A percentile compares a stretch with the other conserved stretches of the same genome.
Evolutionary conservation across 1,140 invertebrate genomes (phyloP).

Genomic region (Berghia stephanieae): DNA sequence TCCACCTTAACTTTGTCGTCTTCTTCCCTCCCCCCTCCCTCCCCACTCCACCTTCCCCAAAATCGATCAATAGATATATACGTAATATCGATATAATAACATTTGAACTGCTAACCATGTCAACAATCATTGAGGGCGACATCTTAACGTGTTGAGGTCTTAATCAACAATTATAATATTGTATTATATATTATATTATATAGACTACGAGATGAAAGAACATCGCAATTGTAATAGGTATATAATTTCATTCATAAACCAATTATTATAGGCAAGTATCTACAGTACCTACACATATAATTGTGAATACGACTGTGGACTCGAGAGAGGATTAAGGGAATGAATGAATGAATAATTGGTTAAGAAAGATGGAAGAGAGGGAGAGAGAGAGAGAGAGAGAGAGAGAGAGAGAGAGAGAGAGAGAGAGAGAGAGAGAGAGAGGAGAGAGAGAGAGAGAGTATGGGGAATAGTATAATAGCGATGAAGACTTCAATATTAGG

Average conservation of each 20-base stretch:
- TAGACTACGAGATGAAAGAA: background rate
- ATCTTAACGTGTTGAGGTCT: too few relatives aligned
- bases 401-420: background rate
- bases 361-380: background rate
- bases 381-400: slow-evolving; percentile 19
- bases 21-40: background rate
- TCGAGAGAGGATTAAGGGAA: background rate
- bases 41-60: background rate
- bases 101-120: background rate
- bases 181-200: background rate
- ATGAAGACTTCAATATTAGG: too few relatives aligned
- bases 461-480: too few relatives aligned
- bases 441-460: background rate
- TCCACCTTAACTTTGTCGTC: background rate
- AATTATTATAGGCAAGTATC: background rate
- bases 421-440: background rate
- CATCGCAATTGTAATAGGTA: background rate
- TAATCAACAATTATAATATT: background rate
- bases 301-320: background rate
- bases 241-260: background rate
- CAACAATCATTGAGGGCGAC: too few relatives aligned
- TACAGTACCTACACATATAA: background rate
- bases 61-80: background rate
- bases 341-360: background rate
- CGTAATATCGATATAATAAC: background rate